Percentiles rank a stretch among this genome's conserved stretches.
Evolutionary conservation across 2,797 vertebrate genomes (phyloP).

Genomic region (Phataginus tricuspis): DNA sequence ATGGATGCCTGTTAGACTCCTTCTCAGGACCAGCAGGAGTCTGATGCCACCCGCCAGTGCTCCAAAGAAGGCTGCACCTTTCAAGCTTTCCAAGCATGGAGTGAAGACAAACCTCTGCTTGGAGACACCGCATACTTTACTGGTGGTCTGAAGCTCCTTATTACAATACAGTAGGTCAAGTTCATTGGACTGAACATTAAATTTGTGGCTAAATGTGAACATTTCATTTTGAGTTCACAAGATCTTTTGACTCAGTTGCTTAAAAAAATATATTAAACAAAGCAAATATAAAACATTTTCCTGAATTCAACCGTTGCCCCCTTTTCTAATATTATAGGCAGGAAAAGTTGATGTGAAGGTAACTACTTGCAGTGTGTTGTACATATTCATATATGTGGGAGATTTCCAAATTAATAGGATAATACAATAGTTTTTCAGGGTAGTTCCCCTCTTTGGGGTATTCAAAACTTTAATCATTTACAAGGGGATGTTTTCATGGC

Average conservation of each 20-base stretch:
- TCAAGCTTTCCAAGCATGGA: background rate
- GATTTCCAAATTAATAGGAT: background rate
- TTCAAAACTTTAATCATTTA: slow-evolving; percentile 5
- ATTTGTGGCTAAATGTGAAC: background rate
- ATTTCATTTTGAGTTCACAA: background rate
- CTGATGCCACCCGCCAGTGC: fast-evolving
- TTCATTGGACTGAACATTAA: background rate
- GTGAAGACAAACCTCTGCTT: background rate
- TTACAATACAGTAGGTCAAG: background rate
- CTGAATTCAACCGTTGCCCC: background rate
- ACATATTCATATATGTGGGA: background rate
- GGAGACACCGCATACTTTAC: background rate
- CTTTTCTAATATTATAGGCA: background rate
- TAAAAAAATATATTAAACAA: background rate
- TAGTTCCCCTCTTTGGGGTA: background rate
- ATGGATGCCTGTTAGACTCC: background rate
- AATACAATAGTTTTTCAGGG: background rate
- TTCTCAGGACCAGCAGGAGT: background rate
- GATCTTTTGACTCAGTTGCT: background rate
- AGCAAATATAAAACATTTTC: background rate
- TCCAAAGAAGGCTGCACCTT: fast-evolving
- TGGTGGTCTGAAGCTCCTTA: background rate
- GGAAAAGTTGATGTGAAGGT: background rate
- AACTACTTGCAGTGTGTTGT: background rate
- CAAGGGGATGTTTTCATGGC: background rate